Conservation (phyloP, 2,888 invertebrate species). For the Nemotelus nigrinus region DNA sequence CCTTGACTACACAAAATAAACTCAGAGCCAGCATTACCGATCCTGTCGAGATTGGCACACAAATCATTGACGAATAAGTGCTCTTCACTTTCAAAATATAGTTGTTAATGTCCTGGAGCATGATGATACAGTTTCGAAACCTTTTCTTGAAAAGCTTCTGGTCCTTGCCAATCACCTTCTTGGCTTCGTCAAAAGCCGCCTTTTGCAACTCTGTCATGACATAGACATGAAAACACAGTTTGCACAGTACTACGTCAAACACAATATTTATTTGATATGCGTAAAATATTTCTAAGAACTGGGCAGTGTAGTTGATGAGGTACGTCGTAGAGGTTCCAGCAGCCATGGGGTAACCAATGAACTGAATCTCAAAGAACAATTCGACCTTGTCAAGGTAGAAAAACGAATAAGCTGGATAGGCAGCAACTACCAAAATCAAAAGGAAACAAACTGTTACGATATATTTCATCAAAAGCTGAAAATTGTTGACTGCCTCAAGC, state of each 20-base stretch:
- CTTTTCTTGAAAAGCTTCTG: neutral
- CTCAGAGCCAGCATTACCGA: neutral
- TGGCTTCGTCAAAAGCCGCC: neutral
- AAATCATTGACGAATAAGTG: neutral
- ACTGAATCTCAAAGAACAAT: slow-evolving; percentile 3
- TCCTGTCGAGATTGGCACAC: neutral
- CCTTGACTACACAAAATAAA: neutral
- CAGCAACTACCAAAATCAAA: neutral
- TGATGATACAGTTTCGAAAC: neutral
- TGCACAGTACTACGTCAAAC: neutral
- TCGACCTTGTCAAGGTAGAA: neutral
- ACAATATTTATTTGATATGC: neutral
- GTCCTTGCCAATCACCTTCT: neutral
- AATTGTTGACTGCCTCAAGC: neutral
- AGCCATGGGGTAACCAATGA: neutral
- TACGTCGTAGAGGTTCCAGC: neutral
- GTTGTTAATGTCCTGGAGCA: neutral
- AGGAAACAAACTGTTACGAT: neutral
- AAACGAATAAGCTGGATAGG: neutral
- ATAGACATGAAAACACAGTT: neutral
- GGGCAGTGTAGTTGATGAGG: neutral
- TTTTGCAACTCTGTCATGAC: neutral
- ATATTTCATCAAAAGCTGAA: neutral
- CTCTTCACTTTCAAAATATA: neutral
- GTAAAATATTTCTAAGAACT: neutral